Percentiles rank a stretch among this genome's conserved stretches.
phyloP scores from a whole-genome alignment of 2,797 vertebrate species.

The Enteromius treurensis region DNA sequence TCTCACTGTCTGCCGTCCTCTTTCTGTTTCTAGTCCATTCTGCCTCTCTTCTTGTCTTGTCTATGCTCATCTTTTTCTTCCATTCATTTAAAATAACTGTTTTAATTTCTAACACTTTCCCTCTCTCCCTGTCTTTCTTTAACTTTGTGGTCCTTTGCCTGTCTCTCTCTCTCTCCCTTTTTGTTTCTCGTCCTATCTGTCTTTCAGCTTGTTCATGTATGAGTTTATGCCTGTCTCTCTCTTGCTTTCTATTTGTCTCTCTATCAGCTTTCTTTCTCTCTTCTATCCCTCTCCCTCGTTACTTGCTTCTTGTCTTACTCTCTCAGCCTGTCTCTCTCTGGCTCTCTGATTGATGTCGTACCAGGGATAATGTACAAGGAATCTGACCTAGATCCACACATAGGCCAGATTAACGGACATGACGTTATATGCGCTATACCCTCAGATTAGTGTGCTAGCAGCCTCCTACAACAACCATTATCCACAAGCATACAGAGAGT shows the following conservation, averaged over 20 bases:
- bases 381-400: slow-evolving; percentile 44
- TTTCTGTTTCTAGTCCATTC: background rate
- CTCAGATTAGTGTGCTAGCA: slow-evolving; percentile 44
- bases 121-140: background rate
- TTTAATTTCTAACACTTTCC: background rate
- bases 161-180: background rate
- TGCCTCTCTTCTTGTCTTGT: background rate
- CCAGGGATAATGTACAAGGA: slow-evolving; percentile 28
- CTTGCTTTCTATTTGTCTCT: background rate
- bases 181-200: background rate
- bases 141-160: background rate
- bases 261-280: background rate
- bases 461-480: slow-evolving; percentile 5
- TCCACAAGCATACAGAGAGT: slow-evolving; percentile 10
- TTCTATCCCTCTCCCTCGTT: background rate
- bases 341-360: slow-evolving; percentile 10
- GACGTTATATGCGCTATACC: background rate
- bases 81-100: background rate
- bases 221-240: slow-evolving; percentile 11
- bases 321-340: slow-evolving; percentile 15
- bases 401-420: slow-evolving; percentile 25
- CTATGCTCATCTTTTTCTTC: background rate
- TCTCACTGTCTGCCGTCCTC: background rate
- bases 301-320: slow-evolving; percentile 3
- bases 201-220: background rate